A percentile compares a stretch with the other conserved stretches of the same genome.
Evolutionary conservation across 2,797 vertebrate genomes (phyloP).

Genomic region (Dendrocincla tyrannina): DNA sequence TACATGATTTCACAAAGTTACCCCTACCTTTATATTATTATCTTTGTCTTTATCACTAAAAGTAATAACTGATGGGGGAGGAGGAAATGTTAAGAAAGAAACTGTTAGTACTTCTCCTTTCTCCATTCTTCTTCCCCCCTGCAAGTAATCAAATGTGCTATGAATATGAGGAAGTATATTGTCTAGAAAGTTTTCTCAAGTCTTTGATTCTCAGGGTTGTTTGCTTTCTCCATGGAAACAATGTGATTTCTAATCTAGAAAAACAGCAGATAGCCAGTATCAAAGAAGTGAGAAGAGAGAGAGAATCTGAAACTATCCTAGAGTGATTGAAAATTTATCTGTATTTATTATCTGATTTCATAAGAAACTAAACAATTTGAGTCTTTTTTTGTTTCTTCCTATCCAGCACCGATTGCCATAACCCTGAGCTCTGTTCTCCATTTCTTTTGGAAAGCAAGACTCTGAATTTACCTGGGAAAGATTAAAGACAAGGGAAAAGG

Average conservation of each 20-base stretch:
- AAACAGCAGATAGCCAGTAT: not conserved
- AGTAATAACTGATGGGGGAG: not conserved
- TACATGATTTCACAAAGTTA: not conserved
- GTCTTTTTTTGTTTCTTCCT: not conserved
- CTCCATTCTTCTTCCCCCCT: not conserved
- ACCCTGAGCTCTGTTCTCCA: not conserved
- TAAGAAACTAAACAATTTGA: not conserved
- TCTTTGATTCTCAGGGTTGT: not conserved
- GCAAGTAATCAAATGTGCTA: not conserved
- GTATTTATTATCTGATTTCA: not conserved
- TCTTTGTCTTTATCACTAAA: not conserved
- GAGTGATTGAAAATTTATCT: constrained; percentile 6
- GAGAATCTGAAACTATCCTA: not conserved
- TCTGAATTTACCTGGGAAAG: not conserved
- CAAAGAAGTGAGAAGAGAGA: constrained; percentile 5
- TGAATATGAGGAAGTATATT: not conserved
- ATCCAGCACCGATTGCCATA: not conserved
- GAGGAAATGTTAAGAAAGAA: not conserved
- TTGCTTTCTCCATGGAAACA: not conserved
- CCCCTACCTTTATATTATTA: not conserved
- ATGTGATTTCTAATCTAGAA: not conserved
- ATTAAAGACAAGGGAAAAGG: not conserved
- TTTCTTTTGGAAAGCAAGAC: not conserved
- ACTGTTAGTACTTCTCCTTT: not conserved
- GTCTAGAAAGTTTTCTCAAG: not conserved